Evolutionary conservation across 2,888 invertebrate genomes (phyloP).

Genomic region (Pterobdella sp.): DNA sequence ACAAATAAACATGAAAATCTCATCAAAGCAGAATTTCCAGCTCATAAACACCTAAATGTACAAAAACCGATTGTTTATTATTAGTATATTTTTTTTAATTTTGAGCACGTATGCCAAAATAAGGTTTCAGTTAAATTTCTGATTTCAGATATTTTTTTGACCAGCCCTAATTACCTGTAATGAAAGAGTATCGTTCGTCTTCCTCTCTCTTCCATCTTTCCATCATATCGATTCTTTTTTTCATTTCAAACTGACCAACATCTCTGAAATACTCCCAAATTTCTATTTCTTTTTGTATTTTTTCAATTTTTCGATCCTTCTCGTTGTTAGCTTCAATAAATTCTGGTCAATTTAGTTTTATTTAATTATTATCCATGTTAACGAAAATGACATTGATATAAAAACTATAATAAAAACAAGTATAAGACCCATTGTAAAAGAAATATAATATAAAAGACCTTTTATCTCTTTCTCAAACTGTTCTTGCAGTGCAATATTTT

Average conservation of each 20-base stretch:
- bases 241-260: neutral
- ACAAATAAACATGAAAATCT: too few species aligned
- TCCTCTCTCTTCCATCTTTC: neutral
- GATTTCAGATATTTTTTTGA: too few species aligned
- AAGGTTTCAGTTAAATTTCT: too few species aligned
- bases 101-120: too few species aligned
- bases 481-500: neutral
- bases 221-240: neutral
- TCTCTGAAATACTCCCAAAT: neutral
- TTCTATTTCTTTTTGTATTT: neutral
- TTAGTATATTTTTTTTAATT: too few species aligned
- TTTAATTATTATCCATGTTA: too few species aligned
- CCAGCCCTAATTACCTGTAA: neutral
- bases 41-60: too few species aligned
- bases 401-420: too few species aligned
- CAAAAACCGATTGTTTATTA: too few species aligned
- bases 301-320: neutral
- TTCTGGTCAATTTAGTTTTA: neutral
- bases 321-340: neutral
- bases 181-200: neutral
- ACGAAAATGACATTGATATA: too few species aligned
- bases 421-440: too few species aligned
- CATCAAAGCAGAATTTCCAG: too few species aligned
- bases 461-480: neutral
- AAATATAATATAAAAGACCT: neutral